Percentiles rank a stretch among this genome's conserved stretches.
These are phyloP conservation scores for Dasyornis broadbenti DNA, from an alignment of 2,113 vertebrate species.

Conservation along the genomic window DNA sequence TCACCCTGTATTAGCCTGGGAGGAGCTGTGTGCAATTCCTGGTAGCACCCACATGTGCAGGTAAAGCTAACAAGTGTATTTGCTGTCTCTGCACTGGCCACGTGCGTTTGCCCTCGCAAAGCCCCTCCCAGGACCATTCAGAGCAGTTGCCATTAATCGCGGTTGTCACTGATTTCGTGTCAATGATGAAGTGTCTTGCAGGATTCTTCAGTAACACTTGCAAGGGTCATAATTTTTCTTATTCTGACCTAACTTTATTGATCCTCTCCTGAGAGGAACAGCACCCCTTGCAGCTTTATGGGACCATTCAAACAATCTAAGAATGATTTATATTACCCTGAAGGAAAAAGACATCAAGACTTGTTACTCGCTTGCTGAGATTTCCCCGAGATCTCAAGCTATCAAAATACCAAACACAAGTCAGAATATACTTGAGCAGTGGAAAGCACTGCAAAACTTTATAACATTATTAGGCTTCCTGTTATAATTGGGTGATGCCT, in stretches of 20 bases:
- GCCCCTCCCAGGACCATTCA: not conserved
- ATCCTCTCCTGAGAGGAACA: constrained; percentile 14
- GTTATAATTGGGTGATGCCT: constrained; percentile 49
- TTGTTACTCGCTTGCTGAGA: not conserved
- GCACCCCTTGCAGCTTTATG: not conserved
- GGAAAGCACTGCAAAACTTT: constrained; percentile 23
- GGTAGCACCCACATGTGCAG: fast-evolving
- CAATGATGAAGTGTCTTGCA: not conserved
- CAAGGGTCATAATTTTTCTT: not conserved
- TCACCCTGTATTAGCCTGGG: no score
- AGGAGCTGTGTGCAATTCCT: not conserved
- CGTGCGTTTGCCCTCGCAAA: not conserved
- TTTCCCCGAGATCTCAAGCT: not conserved
- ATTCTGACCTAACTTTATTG: not conserved
- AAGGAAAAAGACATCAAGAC: constrained; percentile 18
- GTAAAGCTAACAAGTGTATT: not conserved
- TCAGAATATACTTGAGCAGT: not conserved
- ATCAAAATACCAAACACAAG: not conserved
- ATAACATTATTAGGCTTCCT: not conserved
- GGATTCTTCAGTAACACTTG: not conserved
- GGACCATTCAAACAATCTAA: not conserved
- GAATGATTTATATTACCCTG: constrained; percentile 8
- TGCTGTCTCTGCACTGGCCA: not conserved
- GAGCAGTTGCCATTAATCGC: fast-evolving
- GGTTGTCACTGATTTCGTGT: not conserved